Percentiles rank a stretch among this genome's conserved stretches.
Conservation (phyloP, 2,888 invertebrate genomes). For the Tinea pellionella region DNA sequence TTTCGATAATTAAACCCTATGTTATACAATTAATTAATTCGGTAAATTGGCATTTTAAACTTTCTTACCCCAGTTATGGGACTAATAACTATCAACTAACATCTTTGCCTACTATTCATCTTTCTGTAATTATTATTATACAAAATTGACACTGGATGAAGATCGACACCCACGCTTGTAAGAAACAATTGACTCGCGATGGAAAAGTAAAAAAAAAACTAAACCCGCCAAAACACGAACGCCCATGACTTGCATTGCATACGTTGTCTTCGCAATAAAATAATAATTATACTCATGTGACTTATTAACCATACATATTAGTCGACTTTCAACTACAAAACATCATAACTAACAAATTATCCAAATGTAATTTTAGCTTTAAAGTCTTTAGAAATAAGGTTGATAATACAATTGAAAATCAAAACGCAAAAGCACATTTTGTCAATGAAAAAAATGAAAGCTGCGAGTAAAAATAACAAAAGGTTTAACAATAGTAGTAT, state of each 20-base stretch:
- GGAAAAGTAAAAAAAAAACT: slow-evolving; percentile 32
- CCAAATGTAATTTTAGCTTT: slow-evolving; percentile 18
- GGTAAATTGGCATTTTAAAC: too few relatives aligned
- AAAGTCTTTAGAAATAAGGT: slow-evolving; percentile 20
- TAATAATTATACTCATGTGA: slow-evolving; percentile 68
- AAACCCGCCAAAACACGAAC: slow-evolving; percentile 45
- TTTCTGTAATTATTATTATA: too few relatives aligned
- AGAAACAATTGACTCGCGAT: background rate
- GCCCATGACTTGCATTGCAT: slow-evolving; percentile 58
- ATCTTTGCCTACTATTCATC: too few relatives aligned
- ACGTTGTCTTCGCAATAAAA: slow-evolving; percentile 58
- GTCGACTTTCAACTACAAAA: slow-evolving; percentile 23
- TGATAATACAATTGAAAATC: slow-evolving; percentile 19
- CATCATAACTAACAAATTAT: slow-evolving; percentile 28
- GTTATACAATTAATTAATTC: too few relatives aligned
- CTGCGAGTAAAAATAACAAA: slow-evolving; percentile 55
- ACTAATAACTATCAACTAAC: too few relatives aligned
- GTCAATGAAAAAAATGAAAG: slow-evolving; percentile 26
- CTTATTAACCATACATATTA: slow-evolving; percentile 57
- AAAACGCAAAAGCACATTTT: slow-evolving; percentile 27
- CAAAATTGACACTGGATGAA: background rate
- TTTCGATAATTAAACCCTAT: too few relatives aligned
- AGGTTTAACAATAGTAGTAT: slow-evolving; percentile 61
- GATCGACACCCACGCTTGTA: background rate
- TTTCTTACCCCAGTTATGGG: too few relatives aligned